These are phyloP conservation scores for Laticauda colubrina DNA, from an alignment of 2,113 vertebrate species.

Conservation along the genomic window DNA sequence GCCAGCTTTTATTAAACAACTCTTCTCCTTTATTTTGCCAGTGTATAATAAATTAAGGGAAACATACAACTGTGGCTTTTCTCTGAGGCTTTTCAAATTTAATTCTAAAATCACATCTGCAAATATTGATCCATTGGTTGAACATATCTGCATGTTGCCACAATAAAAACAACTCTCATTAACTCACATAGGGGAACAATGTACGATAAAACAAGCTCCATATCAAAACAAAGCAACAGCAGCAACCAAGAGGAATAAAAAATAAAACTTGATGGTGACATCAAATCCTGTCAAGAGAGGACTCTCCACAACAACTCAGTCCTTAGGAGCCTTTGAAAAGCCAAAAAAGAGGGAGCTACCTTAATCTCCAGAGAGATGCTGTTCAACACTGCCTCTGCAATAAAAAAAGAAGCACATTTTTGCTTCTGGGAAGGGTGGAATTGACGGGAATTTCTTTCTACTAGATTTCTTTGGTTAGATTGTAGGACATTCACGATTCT, in stretches of 20 bases:
- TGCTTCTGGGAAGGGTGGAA: not conserved
- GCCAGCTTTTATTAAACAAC: constrained; percentile 3
- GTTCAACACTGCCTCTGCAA: not conserved
- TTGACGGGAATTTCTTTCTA: not conserved
- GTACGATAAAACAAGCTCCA: not conserved
- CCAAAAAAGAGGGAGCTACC: not conserved
- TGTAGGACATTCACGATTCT: not conserved
- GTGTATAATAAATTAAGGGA: not conserved
- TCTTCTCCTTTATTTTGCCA: not conserved
- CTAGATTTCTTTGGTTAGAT: not conserved
- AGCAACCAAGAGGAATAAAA: not conserved
- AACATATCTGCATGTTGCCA: not conserved
- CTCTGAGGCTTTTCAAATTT: not conserved
- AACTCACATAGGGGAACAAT: not conserved
- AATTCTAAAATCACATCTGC: not conserved
- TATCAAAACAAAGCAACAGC: not conserved
- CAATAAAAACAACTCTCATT: not conserved
- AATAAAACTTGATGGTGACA: not conserved
- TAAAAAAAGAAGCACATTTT: not conserved
- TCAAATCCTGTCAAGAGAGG: not conserved
- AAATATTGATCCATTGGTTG: not conserved
- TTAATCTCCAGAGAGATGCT: not conserved
- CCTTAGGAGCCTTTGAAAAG: not conserved
- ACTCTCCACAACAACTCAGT: not conserved
- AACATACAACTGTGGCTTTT: not conserved